Conservation (phyloP, 1,140 invertebrate genomes). For the Trissolcus basalis region DNA sequence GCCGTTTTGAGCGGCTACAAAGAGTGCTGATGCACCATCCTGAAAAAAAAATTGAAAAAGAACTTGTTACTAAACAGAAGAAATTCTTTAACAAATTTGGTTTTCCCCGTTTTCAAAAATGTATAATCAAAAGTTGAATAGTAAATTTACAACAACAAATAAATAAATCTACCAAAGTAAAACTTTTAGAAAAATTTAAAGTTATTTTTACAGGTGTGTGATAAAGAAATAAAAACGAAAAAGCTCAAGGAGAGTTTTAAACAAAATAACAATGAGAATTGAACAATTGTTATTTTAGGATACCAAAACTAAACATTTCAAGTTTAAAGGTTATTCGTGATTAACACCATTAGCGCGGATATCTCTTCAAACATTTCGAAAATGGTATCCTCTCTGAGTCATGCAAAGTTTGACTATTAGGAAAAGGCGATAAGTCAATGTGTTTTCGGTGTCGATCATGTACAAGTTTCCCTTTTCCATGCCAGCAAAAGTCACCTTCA, state of each 20-base stretch:
- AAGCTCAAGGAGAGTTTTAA: neutral
- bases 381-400: constrained; percentile 13
- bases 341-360: constrained; percentile 29
- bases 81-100: no score
- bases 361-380: constrained; percentile 11
- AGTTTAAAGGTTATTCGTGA: constrained; percentile 53
- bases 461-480: no score
- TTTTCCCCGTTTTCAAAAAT: neutral
- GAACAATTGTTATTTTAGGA: neutral
- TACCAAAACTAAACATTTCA: constrained; percentile 13
- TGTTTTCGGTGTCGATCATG: no score
- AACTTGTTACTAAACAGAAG: neutral
- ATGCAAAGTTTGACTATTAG: constrained; percentile 27
- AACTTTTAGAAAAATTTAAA: constrained; percentile 4
- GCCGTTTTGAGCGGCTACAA: constrained; percentile 93
- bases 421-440: no score
- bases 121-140: no score
- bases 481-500: constrained; percentile 81
- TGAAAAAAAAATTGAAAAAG: no score
- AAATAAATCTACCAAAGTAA: no score
- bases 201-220: no score
- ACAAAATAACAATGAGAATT: neutral
- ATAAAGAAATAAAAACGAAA: no score
- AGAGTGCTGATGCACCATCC: constrained; percentile 91
- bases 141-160: no score